Evolutionary conservation across 53 echinoderm and acorn worm species (phyloP).

Genomic region (Holothuria leucospilota): DNA sequence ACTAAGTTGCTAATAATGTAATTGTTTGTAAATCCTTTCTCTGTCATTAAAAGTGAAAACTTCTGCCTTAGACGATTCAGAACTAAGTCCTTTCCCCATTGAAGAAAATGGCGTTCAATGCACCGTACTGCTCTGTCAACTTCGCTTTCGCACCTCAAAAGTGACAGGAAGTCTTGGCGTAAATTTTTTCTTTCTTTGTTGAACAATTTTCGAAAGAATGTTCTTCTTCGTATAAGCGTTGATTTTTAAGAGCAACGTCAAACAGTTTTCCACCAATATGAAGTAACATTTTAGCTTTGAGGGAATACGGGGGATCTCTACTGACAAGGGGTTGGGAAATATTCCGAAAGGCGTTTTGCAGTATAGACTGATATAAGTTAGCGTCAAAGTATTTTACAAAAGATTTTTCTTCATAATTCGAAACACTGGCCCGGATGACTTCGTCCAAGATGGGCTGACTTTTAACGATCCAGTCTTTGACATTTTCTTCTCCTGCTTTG

Average conservation of each 20-base stretch:
- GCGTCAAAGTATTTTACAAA: not conserved
- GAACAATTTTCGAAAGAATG: constrained; percentile 10
- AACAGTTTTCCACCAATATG: not conserved
- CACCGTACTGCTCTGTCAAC: constrained; percentile 2
- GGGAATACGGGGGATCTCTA: not conserved
- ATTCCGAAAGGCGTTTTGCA: not conserved
- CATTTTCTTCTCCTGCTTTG: not conserved
- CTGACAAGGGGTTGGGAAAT: not conserved
- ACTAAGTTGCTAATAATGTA: not conserved
- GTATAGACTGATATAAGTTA: constrained; percentile 11
- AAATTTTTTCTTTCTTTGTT: not conserved
- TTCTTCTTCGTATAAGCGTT: not conserved
- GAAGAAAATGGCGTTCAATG: not conserved
- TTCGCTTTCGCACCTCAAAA: not conserved
- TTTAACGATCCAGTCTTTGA: not conserved
- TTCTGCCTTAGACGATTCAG: not conserved
- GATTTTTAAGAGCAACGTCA: not conserved
- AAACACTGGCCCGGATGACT: not conserved
- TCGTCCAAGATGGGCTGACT: not conserved
- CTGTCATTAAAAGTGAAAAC: not conserved
- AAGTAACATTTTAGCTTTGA: constrained; percentile 4
- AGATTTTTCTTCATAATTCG: not conserved
- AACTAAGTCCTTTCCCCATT: not conserved
- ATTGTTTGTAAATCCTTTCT: not conserved
- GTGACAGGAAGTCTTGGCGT: not conserved